Conservation (phyloP, 2,888 invertebrate genomes). For the Thysanoteuthis rhombus region DNA sequence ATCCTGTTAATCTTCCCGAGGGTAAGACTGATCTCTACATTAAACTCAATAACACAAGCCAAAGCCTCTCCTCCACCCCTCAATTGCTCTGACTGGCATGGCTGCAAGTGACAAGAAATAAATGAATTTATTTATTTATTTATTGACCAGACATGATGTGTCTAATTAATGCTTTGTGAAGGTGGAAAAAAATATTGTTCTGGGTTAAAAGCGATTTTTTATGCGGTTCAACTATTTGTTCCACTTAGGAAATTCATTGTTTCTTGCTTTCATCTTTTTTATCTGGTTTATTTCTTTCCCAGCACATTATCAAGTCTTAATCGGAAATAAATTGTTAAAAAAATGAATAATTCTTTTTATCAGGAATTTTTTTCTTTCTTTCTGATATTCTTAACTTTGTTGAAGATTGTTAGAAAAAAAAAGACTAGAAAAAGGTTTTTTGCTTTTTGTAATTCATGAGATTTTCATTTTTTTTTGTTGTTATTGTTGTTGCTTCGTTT, state of each 20-base stretch:
- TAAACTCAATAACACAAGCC: too few relatives aligned
- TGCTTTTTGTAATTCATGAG: not conserved
- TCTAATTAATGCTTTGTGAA: not conserved
- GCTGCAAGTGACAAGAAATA: too few relatives aligned
- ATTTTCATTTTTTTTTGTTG: not conserved
- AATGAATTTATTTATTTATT: not conserved
- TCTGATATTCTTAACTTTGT: not conserved
- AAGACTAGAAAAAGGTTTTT: not conserved
- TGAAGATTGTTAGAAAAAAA: not conserved
- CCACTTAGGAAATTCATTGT: not conserved
- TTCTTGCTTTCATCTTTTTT: not conserved
- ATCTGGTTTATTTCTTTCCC: not conserved
- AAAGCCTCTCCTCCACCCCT: too few relatives aligned
- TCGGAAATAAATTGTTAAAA: not conserved
- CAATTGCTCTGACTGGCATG: too few relatives aligned
- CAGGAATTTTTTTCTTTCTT: not conserved
- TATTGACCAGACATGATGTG: not conserved
- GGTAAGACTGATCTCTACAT: too few relatives aligned
- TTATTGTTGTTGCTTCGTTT: not conserved
- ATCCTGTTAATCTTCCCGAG: too few relatives aligned
- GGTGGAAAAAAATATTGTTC: not conserved
- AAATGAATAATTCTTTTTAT: not conserved
- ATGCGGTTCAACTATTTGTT: not conserved
- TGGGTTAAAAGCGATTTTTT: not conserved
- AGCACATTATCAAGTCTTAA: not conserved